Percentiles rank a stretch among this genome's conserved stretches.
Conservation (phyloP, 2,113 vertebrate genomes). For the Mellivora capensis region DNA sequence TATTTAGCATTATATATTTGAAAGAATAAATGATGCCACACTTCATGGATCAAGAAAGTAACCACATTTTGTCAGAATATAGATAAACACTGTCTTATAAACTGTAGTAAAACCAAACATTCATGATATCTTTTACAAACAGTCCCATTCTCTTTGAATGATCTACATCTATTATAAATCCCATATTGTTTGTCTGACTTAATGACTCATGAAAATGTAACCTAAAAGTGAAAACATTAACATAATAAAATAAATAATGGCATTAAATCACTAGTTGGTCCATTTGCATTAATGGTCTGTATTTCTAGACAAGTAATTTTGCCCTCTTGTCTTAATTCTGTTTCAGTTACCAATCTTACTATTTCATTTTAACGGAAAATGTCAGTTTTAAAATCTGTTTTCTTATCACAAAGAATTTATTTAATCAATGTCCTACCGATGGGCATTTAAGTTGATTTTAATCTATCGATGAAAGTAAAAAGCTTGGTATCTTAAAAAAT, state of each 20-base stretch:
- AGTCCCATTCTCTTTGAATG: conserved; percentile 43
- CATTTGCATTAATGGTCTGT: conserved; percentile 62
- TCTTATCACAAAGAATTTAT: conserved; percentile 27
- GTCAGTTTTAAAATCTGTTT: not conserved
- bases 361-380: conserved; percentile 10
- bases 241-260: conserved; percentile 49
- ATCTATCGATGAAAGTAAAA: conserved; percentile 13
- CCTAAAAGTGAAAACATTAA: conserved; percentile 64
- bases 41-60: conserved; percentile 33
- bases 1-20: not conserved
- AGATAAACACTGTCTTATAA: conserved; percentile 57
- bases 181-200: conserved; percentile 60
- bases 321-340: conserved; percentile 19
- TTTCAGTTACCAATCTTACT: not conserved
- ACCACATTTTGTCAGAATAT: not conserved
- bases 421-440: not conserved
- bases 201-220: conserved; percentile 69
- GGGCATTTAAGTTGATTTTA: not conserved
- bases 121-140: conserved; percentile 61
- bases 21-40: not conserved
- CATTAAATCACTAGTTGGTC: conserved; percentile 52
- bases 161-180: conserved; percentile 58
- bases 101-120: conserved; percentile 59
- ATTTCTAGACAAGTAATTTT: conserved; percentile 19
- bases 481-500: not conserved